Evolutionary conservation across 1,140 invertebrate genomes (phyloP).

Genomic region (Solenopsis invicta): DNA sequence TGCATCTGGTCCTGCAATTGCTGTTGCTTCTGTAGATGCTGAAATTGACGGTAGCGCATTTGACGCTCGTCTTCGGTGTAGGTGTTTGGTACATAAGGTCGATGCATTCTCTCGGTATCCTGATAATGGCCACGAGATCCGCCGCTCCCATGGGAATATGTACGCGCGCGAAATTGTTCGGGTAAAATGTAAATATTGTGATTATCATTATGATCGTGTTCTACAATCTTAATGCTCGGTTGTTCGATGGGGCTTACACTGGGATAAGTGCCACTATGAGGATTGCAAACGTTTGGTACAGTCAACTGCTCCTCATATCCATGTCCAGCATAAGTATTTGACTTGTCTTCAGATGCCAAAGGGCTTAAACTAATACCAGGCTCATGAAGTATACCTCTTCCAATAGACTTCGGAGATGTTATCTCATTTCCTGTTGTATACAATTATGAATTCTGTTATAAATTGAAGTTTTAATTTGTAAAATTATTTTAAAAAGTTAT

Average conservation of each 20-base stretch:
- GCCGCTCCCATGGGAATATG: conserved; percentile 81
- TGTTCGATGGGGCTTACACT: conserved; percentile 74
- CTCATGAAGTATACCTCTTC: conserved; percentile 79
- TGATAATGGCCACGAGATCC: conserved; percentile 78
- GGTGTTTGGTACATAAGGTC: conserved; percentile 79
- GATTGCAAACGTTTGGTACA: conserved; percentile 66
- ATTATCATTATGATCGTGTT: conserved; percentile 83
- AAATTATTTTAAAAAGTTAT: conserved; percentile 9
- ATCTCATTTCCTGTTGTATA: conserved; percentile 76
- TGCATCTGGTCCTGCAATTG: conserved; percentile 60
- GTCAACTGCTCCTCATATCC: conserved; percentile 74
- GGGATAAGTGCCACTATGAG: conserved; percentile 73
- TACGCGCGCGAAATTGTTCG: conserved; percentile 82
- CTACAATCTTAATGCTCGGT: conserved; percentile 77
- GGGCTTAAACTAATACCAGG: conserved; percentile 83
- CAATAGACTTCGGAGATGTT: conserved; percentile 70
- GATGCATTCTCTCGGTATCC: conserved; percentile 79
- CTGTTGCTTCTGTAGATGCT: conserved; percentile 67
- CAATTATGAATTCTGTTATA: conserved; percentile 14
- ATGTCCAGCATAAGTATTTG: conserved; percentile 69
- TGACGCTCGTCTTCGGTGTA: conserved; percentile 82
- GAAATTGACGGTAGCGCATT: conserved; percentile 77
- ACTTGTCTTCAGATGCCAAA: conserved; percentile 78
- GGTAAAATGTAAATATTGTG: conserved; percentile 84
- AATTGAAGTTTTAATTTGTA: background rate